phyloP scores from a whole-genome alignment of 2,113 vertebrate species.

The Mungos mungo region DNA sequence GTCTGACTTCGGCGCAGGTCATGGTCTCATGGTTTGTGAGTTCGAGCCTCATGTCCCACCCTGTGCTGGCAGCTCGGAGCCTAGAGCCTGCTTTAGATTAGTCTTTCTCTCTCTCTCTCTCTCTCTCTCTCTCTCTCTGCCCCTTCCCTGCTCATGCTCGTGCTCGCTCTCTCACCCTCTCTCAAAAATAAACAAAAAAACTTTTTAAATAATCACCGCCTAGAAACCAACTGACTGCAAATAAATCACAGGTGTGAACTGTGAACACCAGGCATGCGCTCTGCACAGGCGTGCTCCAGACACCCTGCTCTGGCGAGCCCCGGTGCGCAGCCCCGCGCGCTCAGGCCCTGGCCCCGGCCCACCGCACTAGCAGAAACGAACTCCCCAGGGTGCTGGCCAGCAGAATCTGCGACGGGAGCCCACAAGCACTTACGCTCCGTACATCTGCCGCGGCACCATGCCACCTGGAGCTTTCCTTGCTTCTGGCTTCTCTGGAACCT shows the following conservation, averaged over 20 bases:
- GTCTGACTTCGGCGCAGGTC: no score
- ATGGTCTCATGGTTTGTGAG: no score
- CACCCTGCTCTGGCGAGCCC: neutral
- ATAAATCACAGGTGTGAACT: neutral
- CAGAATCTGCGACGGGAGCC: fast-evolving
- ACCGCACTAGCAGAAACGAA: neutral
- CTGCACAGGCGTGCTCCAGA: fast-evolving
- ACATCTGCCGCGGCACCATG: slow-evolving; percentile 83
- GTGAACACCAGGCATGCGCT: neutral
- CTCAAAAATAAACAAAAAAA: no score
- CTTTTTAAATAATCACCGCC: neutral
- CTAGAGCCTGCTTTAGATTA: no score
- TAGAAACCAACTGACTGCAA: neutral
- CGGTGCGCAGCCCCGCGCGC: fast-evolving
- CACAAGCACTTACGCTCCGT: slow-evolving; percentile 90
- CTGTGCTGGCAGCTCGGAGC: no score
- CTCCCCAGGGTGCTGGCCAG: fast-evolving
- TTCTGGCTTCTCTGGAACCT: slow-evolving; percentile 81
- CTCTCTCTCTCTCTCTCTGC: no score
- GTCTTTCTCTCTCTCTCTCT: no score
- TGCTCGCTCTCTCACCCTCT: no score
- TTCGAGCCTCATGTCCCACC: no score
- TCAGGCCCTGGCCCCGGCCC: no score
- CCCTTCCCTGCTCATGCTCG: no score
- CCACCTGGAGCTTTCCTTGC: slow-evolving; percentile 61